Evolutionary conservation across 2,888 invertebrate species (phyloP).

Genomic region (Troglohyphantes excavatus): DNA sequence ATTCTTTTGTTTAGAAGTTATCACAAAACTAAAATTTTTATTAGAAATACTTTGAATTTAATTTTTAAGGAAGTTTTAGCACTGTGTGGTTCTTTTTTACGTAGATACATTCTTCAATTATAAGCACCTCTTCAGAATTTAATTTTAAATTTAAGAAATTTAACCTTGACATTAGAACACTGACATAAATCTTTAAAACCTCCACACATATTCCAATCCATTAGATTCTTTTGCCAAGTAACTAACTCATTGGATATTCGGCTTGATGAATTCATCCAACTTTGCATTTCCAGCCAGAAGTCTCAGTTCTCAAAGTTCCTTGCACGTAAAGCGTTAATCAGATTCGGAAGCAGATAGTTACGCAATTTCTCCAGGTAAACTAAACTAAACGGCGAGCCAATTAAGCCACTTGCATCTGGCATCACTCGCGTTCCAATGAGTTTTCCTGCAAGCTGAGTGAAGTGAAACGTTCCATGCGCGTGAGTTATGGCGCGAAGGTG

Average conservation of each 20-base stretch:
- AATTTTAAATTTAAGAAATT: no score
- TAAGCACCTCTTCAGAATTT: no score
- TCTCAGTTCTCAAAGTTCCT: slow-evolving; percentile 42
- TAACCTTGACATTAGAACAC: no score
- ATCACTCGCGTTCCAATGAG: slow-evolving; percentile 36
- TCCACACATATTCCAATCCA: neutral
- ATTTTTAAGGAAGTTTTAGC: no score
- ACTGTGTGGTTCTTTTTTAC: no score
- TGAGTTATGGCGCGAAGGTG: slow-evolving; percentile 28
- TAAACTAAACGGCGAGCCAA: slow-evolving; percentile 44
- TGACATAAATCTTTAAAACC: neutral
- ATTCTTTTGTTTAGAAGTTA: no score
- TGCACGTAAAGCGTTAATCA: slow-evolving; percentile 48
- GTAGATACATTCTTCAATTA: no score
- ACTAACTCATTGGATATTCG: no score
- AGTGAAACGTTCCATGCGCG: slow-evolving; percentile 14
- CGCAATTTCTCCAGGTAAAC: slow-evolving; percentile 46
- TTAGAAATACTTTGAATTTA: no score
- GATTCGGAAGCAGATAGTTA: slow-evolving; percentile 35
- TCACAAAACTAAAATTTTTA: no score
- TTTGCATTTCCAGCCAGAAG: slow-evolving; percentile 26
- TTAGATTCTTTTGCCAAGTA: neutral
- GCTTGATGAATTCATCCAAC: slow-evolving; percentile 30
- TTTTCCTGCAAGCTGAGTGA: neutral
- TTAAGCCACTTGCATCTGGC: slow-evolving; percentile 30